Conservation (phyloP, 2,797 vertebrate genomes). For the Acropternis orthonyx region DNA sequence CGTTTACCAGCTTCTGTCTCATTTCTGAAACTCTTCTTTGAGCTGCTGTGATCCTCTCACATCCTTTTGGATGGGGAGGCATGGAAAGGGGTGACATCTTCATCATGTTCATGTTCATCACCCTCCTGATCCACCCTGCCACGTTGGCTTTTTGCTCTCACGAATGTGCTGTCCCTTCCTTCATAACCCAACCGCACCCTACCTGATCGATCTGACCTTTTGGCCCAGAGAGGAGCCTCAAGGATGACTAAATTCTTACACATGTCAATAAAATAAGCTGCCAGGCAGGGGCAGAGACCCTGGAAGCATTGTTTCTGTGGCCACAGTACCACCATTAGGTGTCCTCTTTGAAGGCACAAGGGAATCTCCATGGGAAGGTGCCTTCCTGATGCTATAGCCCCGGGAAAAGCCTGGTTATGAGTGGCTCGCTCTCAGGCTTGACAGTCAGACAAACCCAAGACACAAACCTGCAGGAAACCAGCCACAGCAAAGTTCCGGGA, state of each 20-base stretch:
- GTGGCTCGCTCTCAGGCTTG: not conserved
- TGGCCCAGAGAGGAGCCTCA: not conserved
- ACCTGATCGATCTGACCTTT: not conserved
- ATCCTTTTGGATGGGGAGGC: not conserved
- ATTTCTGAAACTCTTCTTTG: not conserved
- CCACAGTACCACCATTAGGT: not conserved
- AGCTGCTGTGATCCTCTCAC: not conserved
- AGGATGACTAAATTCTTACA: not conserved
- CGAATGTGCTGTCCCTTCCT: not conserved
- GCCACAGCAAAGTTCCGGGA: conserved; percentile 24
- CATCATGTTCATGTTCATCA: not conserved
- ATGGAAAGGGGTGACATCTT: not conserved
- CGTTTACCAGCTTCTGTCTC: not conserved
- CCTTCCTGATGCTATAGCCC: not conserved
- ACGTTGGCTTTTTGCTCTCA: rapidly evolving
- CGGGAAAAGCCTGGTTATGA: not conserved
- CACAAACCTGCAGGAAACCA: not conserved
- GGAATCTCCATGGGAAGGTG: conserved; percentile 36
- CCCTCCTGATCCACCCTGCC: not conserved
- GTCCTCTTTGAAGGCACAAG: not conserved
- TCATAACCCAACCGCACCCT: not conserved
- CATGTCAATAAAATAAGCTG: not conserved
- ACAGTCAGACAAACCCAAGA: not conserved
- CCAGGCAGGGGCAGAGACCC: not conserved
- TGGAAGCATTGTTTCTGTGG: not conserved